phyloP scores from a whole-genome alignment of 2,888 invertebrate species.

The Monoplex corrugatus region DNA sequence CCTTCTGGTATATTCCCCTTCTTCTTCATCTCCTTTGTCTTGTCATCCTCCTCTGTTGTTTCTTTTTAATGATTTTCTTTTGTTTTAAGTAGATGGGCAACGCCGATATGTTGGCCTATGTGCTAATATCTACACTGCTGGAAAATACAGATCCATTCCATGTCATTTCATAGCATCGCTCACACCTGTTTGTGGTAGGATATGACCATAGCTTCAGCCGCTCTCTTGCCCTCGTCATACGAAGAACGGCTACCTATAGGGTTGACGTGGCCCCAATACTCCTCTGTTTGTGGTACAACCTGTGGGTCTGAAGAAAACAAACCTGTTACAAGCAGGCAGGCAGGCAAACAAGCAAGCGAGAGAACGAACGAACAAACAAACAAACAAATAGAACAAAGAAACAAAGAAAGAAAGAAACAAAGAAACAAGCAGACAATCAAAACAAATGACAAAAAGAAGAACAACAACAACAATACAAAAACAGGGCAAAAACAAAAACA shows the following conservation, averaged over 20 bases:
- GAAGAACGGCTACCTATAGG: constrained; percentile 94
- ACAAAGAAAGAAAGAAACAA: neutral
- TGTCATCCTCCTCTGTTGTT: too few relatives aligned
- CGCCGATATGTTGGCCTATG: too few relatives aligned
- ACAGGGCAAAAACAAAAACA: too few relatives aligned
- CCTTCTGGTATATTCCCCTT: too few relatives aligned
- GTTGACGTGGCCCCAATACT: constrained; percentile 99
- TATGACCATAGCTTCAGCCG: constrained; percentile 92
- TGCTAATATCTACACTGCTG: too few relatives aligned
- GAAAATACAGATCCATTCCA: too few relatives aligned
- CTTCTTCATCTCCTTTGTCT: too few relatives aligned
- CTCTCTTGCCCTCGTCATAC: constrained; percentile 99
- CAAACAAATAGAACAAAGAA: neutral
- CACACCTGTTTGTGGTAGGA: constrained; percentile 29
- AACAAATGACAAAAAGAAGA: neutral
- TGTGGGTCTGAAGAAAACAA: constrained; percentile 87
- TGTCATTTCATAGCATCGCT: too few relatives aligned
- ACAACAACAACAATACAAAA: neutral
- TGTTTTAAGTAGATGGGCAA: too few relatives aligned
- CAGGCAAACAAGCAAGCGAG: neutral
- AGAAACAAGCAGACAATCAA: too few relatives aligned
- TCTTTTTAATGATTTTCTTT: too few relatives aligned
- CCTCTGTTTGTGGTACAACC: constrained; percentile 98
- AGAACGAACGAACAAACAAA: too few relatives aligned
- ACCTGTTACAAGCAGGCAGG: neutral